Evolutionary conservation across 2,888 invertebrate species (phyloP), one percentile per base, ranked within the genome.

Genomic region (Andrena marginata): DNA sequence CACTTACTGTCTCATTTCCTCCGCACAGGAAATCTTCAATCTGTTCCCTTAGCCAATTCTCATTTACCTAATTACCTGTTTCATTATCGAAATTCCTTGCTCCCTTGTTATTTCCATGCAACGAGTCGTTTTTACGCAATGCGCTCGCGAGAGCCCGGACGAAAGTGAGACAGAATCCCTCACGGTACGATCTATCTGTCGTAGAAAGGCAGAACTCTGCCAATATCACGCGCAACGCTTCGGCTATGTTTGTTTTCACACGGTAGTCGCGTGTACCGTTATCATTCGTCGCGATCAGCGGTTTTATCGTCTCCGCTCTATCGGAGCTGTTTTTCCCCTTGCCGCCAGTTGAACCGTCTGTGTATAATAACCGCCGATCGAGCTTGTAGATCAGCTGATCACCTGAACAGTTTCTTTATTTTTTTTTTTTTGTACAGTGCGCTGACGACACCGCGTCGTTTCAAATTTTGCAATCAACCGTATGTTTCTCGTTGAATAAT

Each of bases 191-290:
- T 42, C 42, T 42, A 42, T 42, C 42, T 42, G 20, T 10, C n/a
- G 13, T 26, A 13, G 67, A 78, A 69, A 77, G 49, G 65, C 51
- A 49, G 35, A 60, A 23, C 23, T 23, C 35, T 10, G 23, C 54
- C 49, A 23, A 70, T 51, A 62, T 54, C 31, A 23, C 13, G 29
- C 60, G 33, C 60, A 48, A n/a, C 23, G 35, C 49, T 29, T 29
- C 29, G 33, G 4, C n/a, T 13, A 4, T 72, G 49, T 75, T 82
- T 26, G 49, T 70, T 82, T 76, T 75, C 67, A 49, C 75, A 71
- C 70, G 60, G 59, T 82, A 71, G 31, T 56, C 49, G 65, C 35
- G 23, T 71, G 60, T 70, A 81, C 81, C 60, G 84, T 84, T 84
- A 75, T 86, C 77, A 35, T 49, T 10, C 33, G 51, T 63, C 20